Evolutionary conservation across 53 echinoderm and acorn worm species (phyloP).

Genomic region (Luidia sarsii): DNA sequence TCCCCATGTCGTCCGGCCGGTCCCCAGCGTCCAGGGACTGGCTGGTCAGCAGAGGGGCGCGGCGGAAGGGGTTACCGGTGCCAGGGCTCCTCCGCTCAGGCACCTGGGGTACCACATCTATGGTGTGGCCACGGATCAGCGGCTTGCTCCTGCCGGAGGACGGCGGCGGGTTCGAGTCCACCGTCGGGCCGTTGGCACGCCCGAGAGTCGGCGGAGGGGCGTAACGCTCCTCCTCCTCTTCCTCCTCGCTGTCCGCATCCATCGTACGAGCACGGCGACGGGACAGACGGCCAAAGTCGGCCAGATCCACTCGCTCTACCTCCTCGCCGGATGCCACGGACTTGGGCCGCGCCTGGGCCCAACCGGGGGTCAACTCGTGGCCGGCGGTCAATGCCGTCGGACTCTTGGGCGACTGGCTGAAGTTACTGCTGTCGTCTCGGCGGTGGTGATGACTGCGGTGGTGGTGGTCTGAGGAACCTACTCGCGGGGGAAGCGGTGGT

Average conservation of each 20-base stretch:
- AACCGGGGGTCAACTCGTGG: too few relatives aligned
- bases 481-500: too few relatives aligned
- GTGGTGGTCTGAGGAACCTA: too few relatives aligned
- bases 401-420: too few relatives aligned
- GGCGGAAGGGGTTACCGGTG: slow-evolving; percentile 27
- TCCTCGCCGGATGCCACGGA: too few relatives aligned
- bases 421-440: too few relatives aligned
- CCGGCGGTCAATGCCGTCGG: slow-evolving; percentile 21
- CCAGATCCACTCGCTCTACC: slow-evolving; percentile 48
- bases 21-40: slow-evolving; percentile 19
- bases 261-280: neutral
- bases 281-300: slow-evolving; percentile 7
- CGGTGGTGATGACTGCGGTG: too few relatives aligned
- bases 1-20: slow-evolving; percentile 2
- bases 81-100: slow-evolving; percentile 5
- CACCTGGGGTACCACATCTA: slow-evolving; percentile 4
- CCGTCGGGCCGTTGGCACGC: neutral
- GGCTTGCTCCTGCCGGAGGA: neutral
- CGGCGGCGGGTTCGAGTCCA: neutral
- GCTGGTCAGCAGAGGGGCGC: slow-evolving; percentile 26
- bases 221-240: slow-evolving; percentile 19
- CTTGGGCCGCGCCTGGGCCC: too few relatives aligned
- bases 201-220: slow-evolving; percentile 13
- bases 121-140: slow-evolving; percentile 30
- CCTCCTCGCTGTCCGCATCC: slow-evolving; percentile 16